These are phyloP conservation scores for Dendrophyllia cribrosa DNA, from an alignment of 64 coral and sea anemone genomes.

Conservation along the genomic window DNA sequence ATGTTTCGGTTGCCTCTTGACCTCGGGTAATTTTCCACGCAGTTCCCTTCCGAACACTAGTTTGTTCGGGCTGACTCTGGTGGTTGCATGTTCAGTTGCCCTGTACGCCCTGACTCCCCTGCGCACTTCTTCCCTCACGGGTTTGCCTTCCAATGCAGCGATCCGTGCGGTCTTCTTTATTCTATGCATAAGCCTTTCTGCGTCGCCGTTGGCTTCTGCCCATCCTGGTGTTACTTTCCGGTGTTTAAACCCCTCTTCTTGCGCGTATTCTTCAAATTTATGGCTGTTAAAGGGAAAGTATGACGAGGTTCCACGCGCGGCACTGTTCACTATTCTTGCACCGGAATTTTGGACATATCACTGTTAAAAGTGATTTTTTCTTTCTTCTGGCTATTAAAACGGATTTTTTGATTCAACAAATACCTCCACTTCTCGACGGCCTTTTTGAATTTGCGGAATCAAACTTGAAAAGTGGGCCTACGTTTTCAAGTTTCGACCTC, in stretches of 20 bases:
- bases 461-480: too few species aligned
- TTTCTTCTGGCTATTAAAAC: too few species aligned
- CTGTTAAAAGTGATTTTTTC: too few species aligned
- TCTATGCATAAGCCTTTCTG: conserved; percentile 44
- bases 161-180: conserved; percentile 23
- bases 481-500: too few species aligned
- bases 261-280: conserved; percentile 34
- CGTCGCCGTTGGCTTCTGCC: too few species aligned
- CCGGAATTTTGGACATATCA: too few species aligned
- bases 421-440: too few species aligned
- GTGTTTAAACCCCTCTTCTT: conserved; percentile 9
- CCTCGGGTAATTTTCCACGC: not conserved
- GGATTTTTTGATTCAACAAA: too few species aligned
- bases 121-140: not conserved
- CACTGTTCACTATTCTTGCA: too few species aligned
- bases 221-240: too few species aligned
- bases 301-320: too few species aligned
- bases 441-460: too few species aligned
- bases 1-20: not conserved
- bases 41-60: conserved; percentile 24
- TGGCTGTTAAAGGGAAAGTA: conserved; percentile 47
- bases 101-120: not conserved
- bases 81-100: conserved; percentile 6
- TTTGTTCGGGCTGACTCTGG: not conserved
- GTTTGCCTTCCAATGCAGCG: conserved; percentile 30